Evolutionary conservation across 2,888 invertebrate genomes (phyloP), one percentile per base, ranked within the genome.

Genomic region (Caenorhabditis plicata): DNA sequence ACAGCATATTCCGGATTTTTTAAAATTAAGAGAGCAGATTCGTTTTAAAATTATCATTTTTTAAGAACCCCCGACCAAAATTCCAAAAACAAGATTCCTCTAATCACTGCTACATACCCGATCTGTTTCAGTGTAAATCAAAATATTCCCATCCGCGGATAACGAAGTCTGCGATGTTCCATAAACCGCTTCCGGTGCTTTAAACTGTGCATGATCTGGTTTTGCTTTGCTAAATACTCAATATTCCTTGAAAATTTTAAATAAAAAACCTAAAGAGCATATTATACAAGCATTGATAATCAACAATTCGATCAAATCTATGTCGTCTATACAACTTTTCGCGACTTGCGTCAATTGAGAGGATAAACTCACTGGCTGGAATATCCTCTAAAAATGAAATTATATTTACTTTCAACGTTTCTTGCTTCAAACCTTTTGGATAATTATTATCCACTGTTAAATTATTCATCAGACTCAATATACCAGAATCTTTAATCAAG

Each of bases 241-340:
- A n/a, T n/a, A n/a, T n/a, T n/a, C n/a, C n/a, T n/a, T n/a, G 3
- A 45, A 20, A 11, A 22, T n/a, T 5, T 17, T 4, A 39, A n/a
- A 29, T 17, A 15, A 40, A n/a, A n/a, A n/a, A n/a, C n/a, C n/a
- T 41, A 51, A 75, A 75, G 23, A 75, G 40, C 38, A 70, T 42
- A 32, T 75, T 74, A 40, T 64, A 72, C 4, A 68, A 63, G 36
- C 75, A 75, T 32, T 65, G 62, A 29, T 57, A 52, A 29, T 45
- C 46, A n/a, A 65, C 56, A 1, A 43, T n/a, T 27, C 40, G 45
- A 15, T 54, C 57, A 38, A 64, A 63, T 41, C 64, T 46, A 33
- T 57, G 50, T 23, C 61, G 47, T 23, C 54, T 35, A 47, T 58
- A 73, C 23, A 74, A 19, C 23, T 61, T 61, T 20, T 64, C 61